Evolutionary conservation across 2,113 vertebrate genomes (phyloP).

Genomic region (Gymnocephalus cernua): DNA sequence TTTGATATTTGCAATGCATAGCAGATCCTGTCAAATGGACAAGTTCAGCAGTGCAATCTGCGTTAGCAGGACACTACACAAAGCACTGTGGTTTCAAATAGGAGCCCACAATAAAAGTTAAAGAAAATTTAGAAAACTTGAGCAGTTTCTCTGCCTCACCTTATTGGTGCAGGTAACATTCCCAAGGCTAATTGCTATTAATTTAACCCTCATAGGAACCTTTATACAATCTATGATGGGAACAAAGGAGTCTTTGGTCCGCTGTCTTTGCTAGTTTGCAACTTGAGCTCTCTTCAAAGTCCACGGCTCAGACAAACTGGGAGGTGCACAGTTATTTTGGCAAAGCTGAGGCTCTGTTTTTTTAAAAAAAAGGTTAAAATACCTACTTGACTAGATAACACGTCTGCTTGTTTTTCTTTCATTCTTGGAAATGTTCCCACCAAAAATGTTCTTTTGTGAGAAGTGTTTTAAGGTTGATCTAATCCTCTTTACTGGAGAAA

Average conservation of each 20-base stretch:
- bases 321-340: slow-evolving; percentile 50
- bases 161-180: slow-evolving; percentile 30
- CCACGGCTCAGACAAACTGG: slow-evolving; percentile 10
- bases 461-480: not conserved
- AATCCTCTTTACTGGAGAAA: not conserved
- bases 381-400: slow-evolving; percentile 33
- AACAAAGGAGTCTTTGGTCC: slow-evolving; percentile 35
- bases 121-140: not conserved
- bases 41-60: not conserved
- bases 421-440: slow-evolving; percentile 40
- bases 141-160: not conserved
- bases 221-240: too few relatives aligned
- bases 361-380: slow-evolving; percentile 47
- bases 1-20: slow-evolving; percentile 33
- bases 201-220: slow-evolving; percentile 20
- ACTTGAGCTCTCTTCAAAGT: slow-evolving; percentile 63
- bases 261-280: slow-evolving; percentile 36
- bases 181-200: slow-evolving; percentile 28
- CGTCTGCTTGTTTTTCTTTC: slow-evolving; percentile 48
- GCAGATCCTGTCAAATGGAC: not conserved
- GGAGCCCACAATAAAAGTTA: not conserved
- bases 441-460: not conserved
- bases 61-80: not conserved
- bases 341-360: slow-evolving; percentile 27
- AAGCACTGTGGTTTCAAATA: not conserved